phyloP scores from a whole-genome alignment of 2,113 vertebrate genomes.

The Lampris incognitus region DNA sequence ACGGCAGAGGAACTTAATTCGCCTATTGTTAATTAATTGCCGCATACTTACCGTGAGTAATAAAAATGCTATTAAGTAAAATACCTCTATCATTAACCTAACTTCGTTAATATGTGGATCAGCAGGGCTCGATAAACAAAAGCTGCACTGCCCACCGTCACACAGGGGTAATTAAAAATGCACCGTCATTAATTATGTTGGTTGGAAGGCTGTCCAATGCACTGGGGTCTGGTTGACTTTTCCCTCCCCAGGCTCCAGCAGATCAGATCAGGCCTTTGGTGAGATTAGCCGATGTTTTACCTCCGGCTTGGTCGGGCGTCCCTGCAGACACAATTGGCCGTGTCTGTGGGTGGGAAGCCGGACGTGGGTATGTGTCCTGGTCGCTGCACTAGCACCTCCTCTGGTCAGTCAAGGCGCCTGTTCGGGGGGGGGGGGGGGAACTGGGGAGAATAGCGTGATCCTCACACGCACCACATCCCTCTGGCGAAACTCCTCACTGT shows the following conservation, averaged over 20 bases:
- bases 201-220: constrained; percentile 66
- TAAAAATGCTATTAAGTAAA: constrained; percentile 88
- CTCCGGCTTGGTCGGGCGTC: too few species aligned
- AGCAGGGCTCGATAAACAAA: constrained; percentile 85
- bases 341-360: too few species aligned
- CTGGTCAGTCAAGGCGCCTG: too few species aligned
- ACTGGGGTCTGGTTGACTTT: constrained; percentile 61
- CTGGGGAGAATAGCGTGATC: too few species aligned
- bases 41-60: constrained; percentile 83
- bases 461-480: too few species aligned
- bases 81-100: constrained; percentile 87
- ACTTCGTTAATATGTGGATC: constrained; percentile 85
- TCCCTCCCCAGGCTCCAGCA: constrained; percentile 35
- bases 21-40: constrained; percentile 84
- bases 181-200: constrained; percentile 78
- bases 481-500: too few species aligned
- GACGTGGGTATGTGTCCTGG: too few species aligned
- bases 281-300: constrained; percentile 24
- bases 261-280: constrained; percentile 24
- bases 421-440: too few species aligned
- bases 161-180: constrained; percentile 81
- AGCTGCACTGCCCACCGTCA: constrained; percentile 70
- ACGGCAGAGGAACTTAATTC: constrained; percentile 80
- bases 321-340: too few species aligned
- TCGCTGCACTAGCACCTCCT: too few species aligned